Evolutionary conservation across 2,113 vertebrate species (phyloP), one percentile per base, ranked within the genome.

Genomic region (Plotosus lineatus): DNA sequence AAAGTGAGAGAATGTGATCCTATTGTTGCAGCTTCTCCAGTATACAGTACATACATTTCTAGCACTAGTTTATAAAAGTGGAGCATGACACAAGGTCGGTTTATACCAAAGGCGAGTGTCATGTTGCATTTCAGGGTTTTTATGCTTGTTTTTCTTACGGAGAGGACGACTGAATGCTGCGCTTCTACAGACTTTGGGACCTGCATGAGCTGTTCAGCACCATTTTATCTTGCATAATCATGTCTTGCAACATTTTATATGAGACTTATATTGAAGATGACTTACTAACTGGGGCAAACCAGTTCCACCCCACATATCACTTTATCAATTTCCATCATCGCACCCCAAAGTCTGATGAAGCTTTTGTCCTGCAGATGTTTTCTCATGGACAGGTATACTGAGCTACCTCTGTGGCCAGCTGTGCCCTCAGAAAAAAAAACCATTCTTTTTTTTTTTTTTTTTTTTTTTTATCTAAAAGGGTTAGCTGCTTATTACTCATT

Each of bases 381-480:
- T n/a, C 68, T 51, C 74, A 50, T 50, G 50, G 76, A 71, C 66
- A 78, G 14, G 77, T 78, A 75, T 78, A 66, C 56, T 23, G 51
- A 82, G 83, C 79, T 77, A 78, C 83, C 71, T 46, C 75, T 81
- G 80, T 84, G 83, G 83, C 71, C 83, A 48, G 75, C 77, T 84
- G 79, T 84, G 76, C 80, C 80, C 78, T 85, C 72, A 58, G 68
- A 84, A 82, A 77, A 63, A 50, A 79, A 19, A 14, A n/a, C n/a
- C n/a, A n/a, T n/a, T n/a, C n/a, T n/a, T n/a, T n/a, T n/a, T n/a
- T n/a, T n/a, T n/a, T n/a, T n/a, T n/a, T n/a, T n/a, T n/a, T n/a
- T n/a, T n/a, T n/a, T 78, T 81, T 84, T 68, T 5, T 79, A 58
- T 71, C 26, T 69, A 58, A 26, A 19, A 15, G 28, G 26, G 55